Evolutionary conservation across 2,797 vertebrate genomes (phyloP), one percentile per base, ranked within the genome.

Genomic region (Aulostomus chinensis): DNA sequence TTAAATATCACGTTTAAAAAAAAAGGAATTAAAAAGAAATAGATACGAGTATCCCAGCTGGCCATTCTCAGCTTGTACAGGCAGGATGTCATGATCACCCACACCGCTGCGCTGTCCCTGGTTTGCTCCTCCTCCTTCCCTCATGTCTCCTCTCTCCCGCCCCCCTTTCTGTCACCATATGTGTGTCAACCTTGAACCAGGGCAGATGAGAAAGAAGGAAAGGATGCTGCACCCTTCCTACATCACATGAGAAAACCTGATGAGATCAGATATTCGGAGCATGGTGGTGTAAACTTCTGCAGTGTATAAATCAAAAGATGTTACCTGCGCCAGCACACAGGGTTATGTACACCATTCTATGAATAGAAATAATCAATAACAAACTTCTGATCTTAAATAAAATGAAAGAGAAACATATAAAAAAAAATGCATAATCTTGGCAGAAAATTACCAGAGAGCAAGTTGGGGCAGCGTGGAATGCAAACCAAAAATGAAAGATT

Each of bases 161-260:
- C 11, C 22, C 31, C 20, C 17, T 26, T 34, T 46, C 50, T 56
- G 13, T 48, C n/a, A n/a, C 9, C 14, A 18, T 25, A 48, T 39
- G 34, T 56, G 34, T 54, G 29, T 55, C 60, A 61, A 74, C 62
- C 40, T 72, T 73, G 35, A 80, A 67, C 26, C 49, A 55, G 7
- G 42, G 26, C 13, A 20, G 11, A 25, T 20, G 28, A 39, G 10
- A 46, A 18, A 37, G 13, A 55, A 10, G 41, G 11, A 17, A 25
- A 17, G 7, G 31, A 4, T 9, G 29, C 47, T 38, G 42, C 13
- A 7, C 14, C 24, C 12, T 52, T 25, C 17, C 4, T 20, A 45
- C 11, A 4, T 46, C 45, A 51, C 2, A 21, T 18, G 7, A 11
- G 14, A 21, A 28, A 36, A 17, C 6, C 3, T 5, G 0, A 30